These are phyloP conservation scores for Plutella xylostella DNA, from an alignment of 2,888 invertebrate species.

Conservation along the genomic window DNA sequence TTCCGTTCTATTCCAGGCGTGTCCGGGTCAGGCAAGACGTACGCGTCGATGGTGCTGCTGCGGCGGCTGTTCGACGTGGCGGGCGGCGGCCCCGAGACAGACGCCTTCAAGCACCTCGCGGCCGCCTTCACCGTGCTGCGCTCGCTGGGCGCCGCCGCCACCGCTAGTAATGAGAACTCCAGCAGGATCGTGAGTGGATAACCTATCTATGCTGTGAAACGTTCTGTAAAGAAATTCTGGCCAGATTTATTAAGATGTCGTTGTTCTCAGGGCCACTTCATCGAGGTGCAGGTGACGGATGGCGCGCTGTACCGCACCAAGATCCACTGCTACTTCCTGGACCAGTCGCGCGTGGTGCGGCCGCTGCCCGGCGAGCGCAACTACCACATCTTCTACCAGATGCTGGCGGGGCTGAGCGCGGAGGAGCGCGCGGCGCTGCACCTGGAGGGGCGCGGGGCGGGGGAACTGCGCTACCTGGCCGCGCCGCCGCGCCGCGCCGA, in stretches of 20 bases:
- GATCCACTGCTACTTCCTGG: slow-evolving; percentile 96
- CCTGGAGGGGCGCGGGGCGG: slow-evolving; percentile 85
- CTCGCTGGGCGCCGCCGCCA: slow-evolving; percentile 91
- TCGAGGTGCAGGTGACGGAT: slow-evolving; percentile 96
- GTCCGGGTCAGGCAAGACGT: slow-evolving; percentile 94
- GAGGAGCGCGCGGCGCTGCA: slow-evolving; percentile 91
- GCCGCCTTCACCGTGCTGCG: slow-evolving; percentile 95
- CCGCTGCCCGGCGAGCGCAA: slow-evolving; percentile 91
- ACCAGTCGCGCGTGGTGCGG: slow-evolving; percentile 91
- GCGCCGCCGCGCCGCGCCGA: slow-evolving; percentile 75
- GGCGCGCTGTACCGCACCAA: slow-evolving; percentile 94
- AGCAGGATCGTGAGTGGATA: slow-evolving; percentile 89
- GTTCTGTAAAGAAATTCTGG: no score
- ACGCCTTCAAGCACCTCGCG: slow-evolving; percentile 95
- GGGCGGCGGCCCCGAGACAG: slow-evolving; percentile 94
- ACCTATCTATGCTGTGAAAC: no score
- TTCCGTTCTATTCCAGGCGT: slow-evolving; percentile 81
- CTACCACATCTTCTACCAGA: slow-evolving; percentile 97
- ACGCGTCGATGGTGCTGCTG: slow-evolving; percentile 90
- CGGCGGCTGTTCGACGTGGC: slow-evolving; percentile 93
- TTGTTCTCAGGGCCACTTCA: slow-evolving; percentile 88
- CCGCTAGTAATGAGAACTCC: slow-evolving; percentile 90
- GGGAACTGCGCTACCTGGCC: slow-evolving; percentile 83
- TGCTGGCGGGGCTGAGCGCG: slow-evolving; percentile 87
- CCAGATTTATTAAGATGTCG: no score